phyloP scores from a whole-genome alignment of 2,888 invertebrate genomes.

The Ennomos fuscantarius region DNA sequence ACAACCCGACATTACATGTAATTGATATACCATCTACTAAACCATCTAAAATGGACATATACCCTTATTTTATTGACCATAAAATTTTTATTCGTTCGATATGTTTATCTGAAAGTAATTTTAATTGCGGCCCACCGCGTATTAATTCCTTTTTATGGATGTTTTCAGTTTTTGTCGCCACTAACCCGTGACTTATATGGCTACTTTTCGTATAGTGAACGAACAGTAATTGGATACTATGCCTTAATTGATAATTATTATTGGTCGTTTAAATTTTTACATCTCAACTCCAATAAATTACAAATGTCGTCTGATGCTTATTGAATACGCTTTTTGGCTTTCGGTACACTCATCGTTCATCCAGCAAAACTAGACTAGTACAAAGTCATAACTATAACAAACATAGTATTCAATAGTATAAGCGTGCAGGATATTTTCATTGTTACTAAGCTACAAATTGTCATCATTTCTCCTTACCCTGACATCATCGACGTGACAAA shows the following conservation, averaged over 20 bases:
- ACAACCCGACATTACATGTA: constrained; percentile 32
- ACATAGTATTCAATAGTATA: no score
- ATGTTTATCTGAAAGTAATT: constrained; percentile 71
- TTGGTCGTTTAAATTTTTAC: constrained; percentile 25
- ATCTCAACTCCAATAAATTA: constrained; percentile 14
- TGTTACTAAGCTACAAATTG: constrained; percentile 21
- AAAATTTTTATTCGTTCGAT: constrained; percentile 42
- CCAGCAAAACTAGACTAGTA: no score
- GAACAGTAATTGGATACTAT: constrained; percentile 31
- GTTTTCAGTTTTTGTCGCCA: constrained; percentile 54
- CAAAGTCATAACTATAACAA: no score
- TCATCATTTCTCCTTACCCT: constrained; percentile 43
- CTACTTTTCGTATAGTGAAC: constrained; percentile 18
- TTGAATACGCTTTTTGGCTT: no score
- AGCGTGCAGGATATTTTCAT: neutral
- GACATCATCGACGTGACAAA: constrained; percentile 51
- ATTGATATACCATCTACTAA: constrained; percentile 42
- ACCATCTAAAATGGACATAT: constrained; percentile 34
- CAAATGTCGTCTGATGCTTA: neutral
- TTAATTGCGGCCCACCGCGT: constrained; percentile 76
- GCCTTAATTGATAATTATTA: constrained; percentile 36
- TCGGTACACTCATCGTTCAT: no score
- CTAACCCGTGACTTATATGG: constrained; percentile 38
- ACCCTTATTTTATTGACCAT: constrained; percentile 39
- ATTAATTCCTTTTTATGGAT: constrained; percentile 65